Evolutionary conservation across 2,797 vertebrate species (phyloP), one percentile per base, ranked within the genome.

Genomic region (Pteronotus mesoamericanus): DNA sequence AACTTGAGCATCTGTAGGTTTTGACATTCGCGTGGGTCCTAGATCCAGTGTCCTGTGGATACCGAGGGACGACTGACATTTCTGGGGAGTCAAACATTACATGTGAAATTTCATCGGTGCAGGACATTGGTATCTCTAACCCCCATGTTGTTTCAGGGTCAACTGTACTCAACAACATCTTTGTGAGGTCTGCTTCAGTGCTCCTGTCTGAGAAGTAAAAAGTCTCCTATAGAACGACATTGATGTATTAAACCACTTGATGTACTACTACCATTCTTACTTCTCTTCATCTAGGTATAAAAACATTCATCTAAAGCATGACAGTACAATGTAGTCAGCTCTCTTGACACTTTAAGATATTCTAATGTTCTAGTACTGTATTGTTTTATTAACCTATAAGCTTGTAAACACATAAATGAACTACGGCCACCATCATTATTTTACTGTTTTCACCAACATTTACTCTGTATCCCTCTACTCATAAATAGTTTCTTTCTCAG

Each of bases 381-480:
- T 34, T 4, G 2, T 86, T 96, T 91, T 89, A 83, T 59, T 69
- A 39, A 10, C 19, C 66, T 68, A n/a, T 53, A 83, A 89, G 61
- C 48, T 39, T 74, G 22, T 64, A 21, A 64, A 78, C n/a, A 42
- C 22, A 46, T 64, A 74, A 87, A 59, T 59, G 22, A 68, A 72
- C 21, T 44, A 34, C 42, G 18, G 68, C 5, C 6, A 69, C 77
- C 42, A 51, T 44, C 46, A 53, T 64, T 46, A 1, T 48, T 89
- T 85, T 94, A 51, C 42, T 93, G 15, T 75, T 86, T 93, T 10
- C 15, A 96, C 10, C 37, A 94, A 87, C 24, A 89, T 78, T 75
- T 88, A 77, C 29, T 91, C 21, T 90, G 26, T 26, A 51, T 89
- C 48, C 5, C 11, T 91, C 21, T 64, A 42, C n/a, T 92, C 57